A percentile compares a stretch with the other conserved stretches of the same genome.
phyloP scores from a whole-genome alignment of 2,888 invertebrate genomes.

The Lycophotia porphyrea region DNA sequence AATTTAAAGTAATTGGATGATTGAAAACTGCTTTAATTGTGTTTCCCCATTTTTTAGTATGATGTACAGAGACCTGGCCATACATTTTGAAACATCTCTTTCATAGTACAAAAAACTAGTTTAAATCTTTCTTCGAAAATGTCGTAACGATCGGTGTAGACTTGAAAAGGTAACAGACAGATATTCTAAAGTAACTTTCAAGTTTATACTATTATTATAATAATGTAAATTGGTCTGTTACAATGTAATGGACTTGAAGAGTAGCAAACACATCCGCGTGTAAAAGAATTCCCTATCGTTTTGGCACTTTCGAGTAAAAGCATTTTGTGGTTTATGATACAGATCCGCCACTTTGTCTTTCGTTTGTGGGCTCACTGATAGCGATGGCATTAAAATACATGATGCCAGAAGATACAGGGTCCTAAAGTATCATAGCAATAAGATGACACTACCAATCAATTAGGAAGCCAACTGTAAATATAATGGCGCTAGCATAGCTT shows the following conservation, averaged over 20 bases:
- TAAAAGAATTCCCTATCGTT: background rate
- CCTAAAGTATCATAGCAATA: too few relatives aligned
- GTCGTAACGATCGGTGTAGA: too few relatives aligned
- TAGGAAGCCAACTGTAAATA: too few relatives aligned
- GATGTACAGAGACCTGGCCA: too few relatives aligned
- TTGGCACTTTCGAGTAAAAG: background rate
- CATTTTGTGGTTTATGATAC: background rate
- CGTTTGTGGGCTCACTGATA: conserved; percentile 32
- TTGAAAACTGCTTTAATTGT: too few relatives aligned
- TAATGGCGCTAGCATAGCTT: too few relatives aligned
- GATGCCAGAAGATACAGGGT: background rate
- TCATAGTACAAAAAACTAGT: too few relatives aligned
- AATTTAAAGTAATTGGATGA: too few relatives aligned
- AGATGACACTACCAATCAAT: background rate
- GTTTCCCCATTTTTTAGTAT: too few relatives aligned
- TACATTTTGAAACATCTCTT: too few relatives aligned
- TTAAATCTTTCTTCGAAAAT: too few relatives aligned
- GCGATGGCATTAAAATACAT: background rate
- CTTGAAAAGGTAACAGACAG: background rate
- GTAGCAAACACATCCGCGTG: background rate
- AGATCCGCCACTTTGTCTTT: conserved; percentile 30
- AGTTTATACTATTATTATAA: background rate
- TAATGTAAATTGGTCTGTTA: background rate
- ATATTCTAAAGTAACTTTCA: background rate
- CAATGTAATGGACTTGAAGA: background rate